A percentile compares a stretch with the other conserved stretches of the same genome.
These are phyloP conservation scores for Geococcyx californianus DNA, from an alignment of 2,113 vertebrate species.

Conservation along the genomic window DNA sequence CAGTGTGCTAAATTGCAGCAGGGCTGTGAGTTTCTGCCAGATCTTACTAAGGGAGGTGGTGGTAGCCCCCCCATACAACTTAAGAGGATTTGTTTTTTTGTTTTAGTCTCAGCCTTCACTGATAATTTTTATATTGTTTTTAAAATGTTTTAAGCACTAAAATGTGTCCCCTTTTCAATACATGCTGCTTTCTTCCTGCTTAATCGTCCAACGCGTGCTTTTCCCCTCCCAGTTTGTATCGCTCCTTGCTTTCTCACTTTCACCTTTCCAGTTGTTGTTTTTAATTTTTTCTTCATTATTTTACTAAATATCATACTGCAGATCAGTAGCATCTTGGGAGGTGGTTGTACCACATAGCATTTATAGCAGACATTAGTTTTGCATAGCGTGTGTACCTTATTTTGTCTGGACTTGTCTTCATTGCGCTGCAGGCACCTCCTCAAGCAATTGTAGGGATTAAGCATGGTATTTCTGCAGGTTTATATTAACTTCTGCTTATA, in stretches of 20 bases:
- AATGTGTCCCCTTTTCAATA: not conserved
- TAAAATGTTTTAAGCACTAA: not conserved
- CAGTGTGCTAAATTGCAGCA: constrained; percentile 47
- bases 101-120: not conserved
- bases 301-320: constrained; percentile 25
- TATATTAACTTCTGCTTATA: constrained; percentile 54
- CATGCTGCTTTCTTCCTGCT: not conserved
- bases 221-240: not conserved
- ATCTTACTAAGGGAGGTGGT: not conserved
- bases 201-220: rapidly evolving
- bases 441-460: constrained; percentile 62
- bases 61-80: not conserved
- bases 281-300: constrained; percentile 45
- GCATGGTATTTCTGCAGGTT: constrained; percentile 63
- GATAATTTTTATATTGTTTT: not conserved
- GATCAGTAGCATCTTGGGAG: constrained; percentile 60
- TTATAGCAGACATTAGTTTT: constrained; percentile 40
- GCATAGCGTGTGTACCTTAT: constrained; percentile 33
- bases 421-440: constrained; percentile 57
- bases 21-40: not conserved
- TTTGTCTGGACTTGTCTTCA: constrained; percentile 63
- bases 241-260: not conserved
- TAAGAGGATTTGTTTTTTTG: not conserved
- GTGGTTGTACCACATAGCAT: constrained; percentile 27
- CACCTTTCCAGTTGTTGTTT: not conserved